Evolutionary conservation across 2,888 invertebrate species (phyloP).

Genomic region (Chaetogeoica ovagalla): DNA sequence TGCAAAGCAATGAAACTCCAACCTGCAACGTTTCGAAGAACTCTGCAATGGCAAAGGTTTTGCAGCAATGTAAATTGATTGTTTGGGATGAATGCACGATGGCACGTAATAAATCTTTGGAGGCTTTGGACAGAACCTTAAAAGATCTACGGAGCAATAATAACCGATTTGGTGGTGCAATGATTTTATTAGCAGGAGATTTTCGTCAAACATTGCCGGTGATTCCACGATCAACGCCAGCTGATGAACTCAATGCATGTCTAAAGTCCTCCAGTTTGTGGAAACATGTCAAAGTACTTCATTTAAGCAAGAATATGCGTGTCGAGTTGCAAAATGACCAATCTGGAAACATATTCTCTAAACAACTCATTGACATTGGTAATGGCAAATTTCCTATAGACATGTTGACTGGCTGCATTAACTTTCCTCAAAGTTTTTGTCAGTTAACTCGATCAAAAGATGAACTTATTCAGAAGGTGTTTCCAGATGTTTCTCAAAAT

Average conservation of each 20-base stretch:
- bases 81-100: no score
- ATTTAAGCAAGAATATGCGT: slow-evolving; percentile 40
- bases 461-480: slow-evolving; percentile 57
- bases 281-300: slow-evolving; percentile 54
- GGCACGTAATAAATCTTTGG: no score
- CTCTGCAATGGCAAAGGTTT: no score
- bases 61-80: no score
- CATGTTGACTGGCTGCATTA: slow-evolving; percentile 54
- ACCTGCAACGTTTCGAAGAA: no score
- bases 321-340: slow-evolving; percentile 29
- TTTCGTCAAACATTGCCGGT: slow-evolving; percentile 57
- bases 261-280: slow-evolving; percentile 50
- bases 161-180: no score
- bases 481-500: slow-evolving; percentile 51
- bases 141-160: no score
- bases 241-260: slow-evolving; percentile 51
- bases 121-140: no score
- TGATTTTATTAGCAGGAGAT: slow-evolving; percentile 55
- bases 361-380: no score
- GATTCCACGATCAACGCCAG: slow-evolving; percentile 54
- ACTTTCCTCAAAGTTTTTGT: slow-evolving; percentile 57
- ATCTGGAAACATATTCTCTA: slow-evolving; percentile 21
- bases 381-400: no score
- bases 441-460: slow-evolving; percentile 56
- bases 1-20: no score